A percentile compares a stretch with the other conserved stretches of the same genome.
Conservation (phyloP, 2,113 vertebrate genomes). For the Laterallus jamaicensis region DNA sequence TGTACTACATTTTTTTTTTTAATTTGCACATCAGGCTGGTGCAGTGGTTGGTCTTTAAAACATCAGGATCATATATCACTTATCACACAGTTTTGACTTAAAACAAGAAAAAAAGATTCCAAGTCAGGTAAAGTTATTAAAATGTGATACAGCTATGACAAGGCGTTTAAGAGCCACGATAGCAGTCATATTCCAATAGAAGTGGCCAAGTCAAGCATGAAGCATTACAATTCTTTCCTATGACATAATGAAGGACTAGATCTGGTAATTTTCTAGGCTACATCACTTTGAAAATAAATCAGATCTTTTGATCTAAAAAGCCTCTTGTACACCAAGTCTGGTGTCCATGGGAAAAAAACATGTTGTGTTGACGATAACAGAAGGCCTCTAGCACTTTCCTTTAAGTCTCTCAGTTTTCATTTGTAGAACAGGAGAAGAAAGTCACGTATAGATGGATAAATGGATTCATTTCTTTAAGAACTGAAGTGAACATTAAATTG, state of each 20-base stretch:
- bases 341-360: neutral
- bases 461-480: neutral
- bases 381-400: neutral
- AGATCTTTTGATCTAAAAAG: neutral
- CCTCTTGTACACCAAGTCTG: neutral
- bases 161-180: neutral
- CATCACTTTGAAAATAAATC: neutral
- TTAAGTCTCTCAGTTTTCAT: neutral
- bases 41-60: neutral
- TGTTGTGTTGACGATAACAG: neutral
- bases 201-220: neutral
- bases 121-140: neutral
- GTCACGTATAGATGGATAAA: neutral
- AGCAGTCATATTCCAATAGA: neutral
- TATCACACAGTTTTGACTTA: neutral
- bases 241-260: neutral
- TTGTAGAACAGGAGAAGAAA: neutral
- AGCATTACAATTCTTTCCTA: neutral
- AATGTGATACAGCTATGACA: neutral
- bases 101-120: neutral
- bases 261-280: neutral
- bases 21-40: neutral
- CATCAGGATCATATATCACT: neutral
- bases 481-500: neutral
- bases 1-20: neutral